Conservation (phyloP, 2,113 vertebrate species). For the Eurystomus gularis region DNA sequence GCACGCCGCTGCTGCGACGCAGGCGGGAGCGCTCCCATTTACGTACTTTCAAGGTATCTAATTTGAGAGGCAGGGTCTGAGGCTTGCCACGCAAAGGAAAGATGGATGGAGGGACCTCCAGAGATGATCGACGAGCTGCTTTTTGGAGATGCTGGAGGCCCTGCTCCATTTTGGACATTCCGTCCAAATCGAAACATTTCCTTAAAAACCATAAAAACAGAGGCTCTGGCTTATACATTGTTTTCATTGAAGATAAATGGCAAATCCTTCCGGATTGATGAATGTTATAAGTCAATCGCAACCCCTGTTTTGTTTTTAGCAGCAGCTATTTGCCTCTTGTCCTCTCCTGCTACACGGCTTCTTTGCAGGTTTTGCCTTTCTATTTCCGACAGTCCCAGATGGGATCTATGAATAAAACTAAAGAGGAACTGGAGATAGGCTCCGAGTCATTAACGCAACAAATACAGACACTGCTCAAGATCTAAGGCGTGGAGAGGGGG, state of each 20-base stretch:
- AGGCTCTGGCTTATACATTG: not conserved
- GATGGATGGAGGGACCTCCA: not conserved
- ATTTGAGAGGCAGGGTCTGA: not conserved
- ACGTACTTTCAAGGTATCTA: not conserved
- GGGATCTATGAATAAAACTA: conserved; percentile 64
- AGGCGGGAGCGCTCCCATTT: not conserved
- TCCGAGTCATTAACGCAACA: conserved; percentile 51
- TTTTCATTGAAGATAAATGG: not conserved
- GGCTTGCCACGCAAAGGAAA: not conserved
- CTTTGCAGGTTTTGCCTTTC: conserved; percentile 61
- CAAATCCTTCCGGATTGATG: not conserved
- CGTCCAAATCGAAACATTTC: not conserved
- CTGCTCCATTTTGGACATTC: not conserved
- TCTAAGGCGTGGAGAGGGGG: not conserved
- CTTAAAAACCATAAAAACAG: not conserved
- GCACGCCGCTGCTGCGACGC: not conserved
- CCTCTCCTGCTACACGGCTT: conserved; percentile 48
- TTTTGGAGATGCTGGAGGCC: not conserved
- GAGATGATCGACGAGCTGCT: not conserved
- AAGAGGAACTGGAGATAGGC: conserved; percentile 63
- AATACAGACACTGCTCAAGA: conserved; percentile 54
- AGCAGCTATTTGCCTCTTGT: conserved; percentile 18
- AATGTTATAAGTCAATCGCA: not conserved
- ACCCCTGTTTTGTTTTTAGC: conserved; percentile 5
- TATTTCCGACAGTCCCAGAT: conserved; percentile 64